Evolutionary conservation across 2,888 invertebrate genomes (phyloP).

Genomic region (Entomobrya multifasciata): DNA sequence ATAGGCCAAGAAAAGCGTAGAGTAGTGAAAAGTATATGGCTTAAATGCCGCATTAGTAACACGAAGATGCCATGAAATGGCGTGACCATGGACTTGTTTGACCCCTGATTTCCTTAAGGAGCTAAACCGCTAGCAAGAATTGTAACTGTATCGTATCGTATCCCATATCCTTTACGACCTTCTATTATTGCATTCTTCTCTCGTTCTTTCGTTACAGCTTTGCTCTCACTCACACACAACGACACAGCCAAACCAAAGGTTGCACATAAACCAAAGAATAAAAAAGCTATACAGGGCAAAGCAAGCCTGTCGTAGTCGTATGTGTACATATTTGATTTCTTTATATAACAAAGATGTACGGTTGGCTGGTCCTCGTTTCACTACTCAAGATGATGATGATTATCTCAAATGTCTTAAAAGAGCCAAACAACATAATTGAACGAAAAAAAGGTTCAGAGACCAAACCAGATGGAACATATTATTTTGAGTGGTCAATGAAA

Average conservation of each 20-base stretch:
- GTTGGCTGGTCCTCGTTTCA: background rate
- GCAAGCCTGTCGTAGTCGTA: no score
- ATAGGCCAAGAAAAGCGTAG: background rate
- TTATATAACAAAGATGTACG: background rate
- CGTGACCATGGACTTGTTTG: conserved; percentile 68
- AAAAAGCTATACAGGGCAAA: no score
- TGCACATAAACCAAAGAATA: no score
- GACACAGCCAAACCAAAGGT: no score
- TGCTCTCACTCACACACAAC: no score
- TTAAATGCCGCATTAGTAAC: conserved; percentile 53
- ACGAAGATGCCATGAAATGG: conserved; percentile 59
- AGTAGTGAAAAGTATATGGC: no score
- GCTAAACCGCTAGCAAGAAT: conserved; percentile 7
- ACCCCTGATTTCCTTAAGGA: conserved; percentile 61
- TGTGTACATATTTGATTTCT: background rate
- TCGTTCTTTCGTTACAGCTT: background rate
- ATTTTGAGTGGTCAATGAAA: background rate
- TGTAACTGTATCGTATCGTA: background rate
- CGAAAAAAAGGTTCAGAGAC: background rate
- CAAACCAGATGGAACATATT: conserved; percentile 5
- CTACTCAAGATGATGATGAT: background rate
- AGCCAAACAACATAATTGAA: background rate
- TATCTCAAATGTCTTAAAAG: background rate
- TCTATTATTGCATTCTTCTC: background rate
- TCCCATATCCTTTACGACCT: conserved; percentile 18